Conservation (phyloP, 1,140 invertebrate genomes). For the Lordiphosa clarofinis region DNA sequence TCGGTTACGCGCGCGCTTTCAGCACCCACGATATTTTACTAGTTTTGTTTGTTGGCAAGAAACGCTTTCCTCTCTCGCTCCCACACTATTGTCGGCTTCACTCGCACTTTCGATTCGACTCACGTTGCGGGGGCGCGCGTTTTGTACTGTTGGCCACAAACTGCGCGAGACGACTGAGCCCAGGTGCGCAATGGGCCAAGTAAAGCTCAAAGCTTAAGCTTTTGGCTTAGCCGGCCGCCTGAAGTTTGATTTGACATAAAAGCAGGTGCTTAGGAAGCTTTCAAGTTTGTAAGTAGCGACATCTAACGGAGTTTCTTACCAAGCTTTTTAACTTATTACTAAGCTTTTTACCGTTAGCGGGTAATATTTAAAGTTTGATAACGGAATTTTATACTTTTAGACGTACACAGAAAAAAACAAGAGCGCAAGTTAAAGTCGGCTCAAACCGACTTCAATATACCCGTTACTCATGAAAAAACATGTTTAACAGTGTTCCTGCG, state of each 20-base stretch:
- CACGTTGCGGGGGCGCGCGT: conserved; percentile 32
- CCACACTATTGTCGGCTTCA: conserved; percentile 9
- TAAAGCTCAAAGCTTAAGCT: conserved; percentile 22
- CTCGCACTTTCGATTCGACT: conserved; percentile 30
- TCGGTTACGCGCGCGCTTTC: conserved; percentile 52
- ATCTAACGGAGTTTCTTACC: too few species aligned
- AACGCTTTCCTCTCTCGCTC: conserved; percentile 21
- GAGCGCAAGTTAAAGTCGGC: too few species aligned
- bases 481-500: too few species aligned
- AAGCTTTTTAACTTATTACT: too few species aligned
- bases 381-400: too few species aligned
- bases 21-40: conserved; percentile 57
- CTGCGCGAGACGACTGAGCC: conserved; percentile 60
- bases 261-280: not conserved
- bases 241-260: not conserved
- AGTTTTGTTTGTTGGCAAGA: conserved; percentile 25
- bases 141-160: conserved; percentile 52
- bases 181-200: conserved; percentile 18
- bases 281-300: not conserved
- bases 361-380: too few species aligned
- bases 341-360: too few species aligned
- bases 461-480: too few species aligned
- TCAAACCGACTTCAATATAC: too few species aligned
- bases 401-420: too few species aligned
- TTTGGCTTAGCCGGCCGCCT: conserved; percentile 3